A percentile compares a stretch with the other conserved stretches of the same genome.
These are phyloP conservation scores for Brachyptera putata DNA, from an alignment of 2,888 invertebrate species.

Conservation along the genomic window DNA sequence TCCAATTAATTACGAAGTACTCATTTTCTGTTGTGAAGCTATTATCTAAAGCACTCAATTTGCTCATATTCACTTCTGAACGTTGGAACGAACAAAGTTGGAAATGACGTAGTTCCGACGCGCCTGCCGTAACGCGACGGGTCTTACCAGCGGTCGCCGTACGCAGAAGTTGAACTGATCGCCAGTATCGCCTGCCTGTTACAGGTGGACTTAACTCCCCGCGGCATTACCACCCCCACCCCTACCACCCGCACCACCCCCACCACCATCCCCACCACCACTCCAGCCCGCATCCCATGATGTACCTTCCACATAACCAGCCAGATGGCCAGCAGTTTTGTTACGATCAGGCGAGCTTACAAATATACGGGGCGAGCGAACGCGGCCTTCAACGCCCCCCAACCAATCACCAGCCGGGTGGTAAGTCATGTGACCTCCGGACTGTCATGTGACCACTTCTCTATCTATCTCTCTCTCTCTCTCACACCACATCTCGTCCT, in stretches of 20 bases:
- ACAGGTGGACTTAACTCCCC: conserved; percentile 35
- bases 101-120: too few species aligned
- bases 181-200: conserved; percentile 34
- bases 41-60: too few species aligned
- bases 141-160: background rate
- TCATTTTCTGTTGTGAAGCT: too few species aligned
- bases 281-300: conserved; percentile 48
- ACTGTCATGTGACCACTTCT: conserved; percentile 46
- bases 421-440: conserved; percentile 48
- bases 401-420: conserved; percentile 48
- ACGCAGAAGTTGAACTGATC: conserved; percentile 25
- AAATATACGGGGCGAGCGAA: conserved; percentile 42
- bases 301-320: conserved; percentile 44
- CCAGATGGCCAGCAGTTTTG: conserved; percentile 52
- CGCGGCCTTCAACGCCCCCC: conserved; percentile 33
- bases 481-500: conserved; percentile 15
- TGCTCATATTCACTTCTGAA: too few species aligned
- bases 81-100: too few species aligned
- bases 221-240: conserved; percentile 35
- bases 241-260: conserved; percentile 41
- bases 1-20: too few species aligned
- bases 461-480: conserved; percentile 35
- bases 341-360: conserved; percentile 54
- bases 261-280: conserved; percentile 50
- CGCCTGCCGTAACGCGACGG: too few species aligned